Base-by-base conservation (phyloP, 2,888 invertebrate genomes). In the Lasius fuliginosus region DNA sequence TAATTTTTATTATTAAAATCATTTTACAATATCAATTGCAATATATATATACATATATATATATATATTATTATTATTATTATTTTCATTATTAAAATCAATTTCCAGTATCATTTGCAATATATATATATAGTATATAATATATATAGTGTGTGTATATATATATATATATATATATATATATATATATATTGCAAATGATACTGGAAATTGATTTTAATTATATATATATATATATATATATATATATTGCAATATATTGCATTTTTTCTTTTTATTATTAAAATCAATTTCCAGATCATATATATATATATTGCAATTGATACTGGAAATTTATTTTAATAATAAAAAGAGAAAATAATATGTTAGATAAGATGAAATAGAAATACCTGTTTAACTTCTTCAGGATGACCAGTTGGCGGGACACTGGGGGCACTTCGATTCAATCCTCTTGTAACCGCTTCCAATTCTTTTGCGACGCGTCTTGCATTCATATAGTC, bases 401-500 rank as follows among this genome's bases (percentile, higher is more conserved):
- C 99, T 93, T 99, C 99, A 11, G 98, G 96, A 85, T 97, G 97
- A 40, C 98, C 97, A 15, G 97, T 98, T 0, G 99, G 99, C n/a
- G 99, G 99, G 0, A 99, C 97, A 74, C 99, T 99, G 0, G 99
- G 99, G 92, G 98, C 97, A 95, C 99, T 99, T 77, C 99, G 96
- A 94, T 99, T 99, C 1, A 99, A 95, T 0, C 99, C 99, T 89
- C 99, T 96, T 0, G 99, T 99, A 56, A 99, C 98, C 0, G 97
- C 98, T 95, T 99, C 99, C 94, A 99, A 96, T 95, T 99, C 99
- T 94, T 99, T 99, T 53, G 99, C 98, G 3, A 99, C 99, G 58
- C 99, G 96, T 15, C 99, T 96, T 0, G 99, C 99, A 95, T 99
- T 99, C 98, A 99, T 99, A 94, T 99, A 99, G 92, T 99, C 99